These are phyloP conservation scores for Gambusia yucatana DNA, from an alignment of 2,797 vertebrate species.

Conservation along the genomic window DNA sequence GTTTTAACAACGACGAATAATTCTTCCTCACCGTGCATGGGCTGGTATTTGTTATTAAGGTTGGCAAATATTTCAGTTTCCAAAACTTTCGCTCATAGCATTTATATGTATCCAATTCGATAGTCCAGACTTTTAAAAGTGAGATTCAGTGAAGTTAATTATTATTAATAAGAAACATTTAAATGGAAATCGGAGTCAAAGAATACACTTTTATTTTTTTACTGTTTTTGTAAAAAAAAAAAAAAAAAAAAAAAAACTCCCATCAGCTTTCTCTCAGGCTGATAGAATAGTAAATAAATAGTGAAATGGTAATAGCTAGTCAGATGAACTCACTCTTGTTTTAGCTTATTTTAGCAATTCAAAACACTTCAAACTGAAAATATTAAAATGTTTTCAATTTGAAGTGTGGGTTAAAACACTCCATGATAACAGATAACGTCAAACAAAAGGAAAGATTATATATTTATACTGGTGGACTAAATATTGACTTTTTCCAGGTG, in stretches of 20 bases:
- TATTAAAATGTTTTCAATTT: neutral
- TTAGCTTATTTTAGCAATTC: neutral
- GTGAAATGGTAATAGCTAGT: neutral
- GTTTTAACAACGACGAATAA: neutral
- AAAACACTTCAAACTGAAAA: neutral
- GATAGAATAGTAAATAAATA: neutral
- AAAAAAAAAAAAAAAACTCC: too few species aligned
- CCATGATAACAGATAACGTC: neutral
- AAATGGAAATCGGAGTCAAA: too few species aligned
- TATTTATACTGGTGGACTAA: neutral
- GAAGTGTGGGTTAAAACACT: neutral
- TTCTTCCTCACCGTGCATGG: neutral
- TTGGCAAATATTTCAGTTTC: neutral
- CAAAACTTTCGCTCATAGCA: neutral
- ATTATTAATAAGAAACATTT: neutral
- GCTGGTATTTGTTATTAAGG: neutral
- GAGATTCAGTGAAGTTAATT: neutral
- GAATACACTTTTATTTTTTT: neutral
- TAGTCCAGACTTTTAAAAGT: neutral
- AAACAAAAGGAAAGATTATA: neutral
- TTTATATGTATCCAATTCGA: neutral
- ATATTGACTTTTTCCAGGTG: neutral
- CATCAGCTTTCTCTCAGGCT: neutral
- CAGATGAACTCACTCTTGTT: neutral
- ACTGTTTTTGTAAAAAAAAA: neutral